Percentiles rank a stretch among this genome's conserved stretches.
These are phyloP conservation scores for Meloidogyne hapla DNA, from an alignment of 1,140 invertebrate species.

Conservation along the genomic window DNA sequence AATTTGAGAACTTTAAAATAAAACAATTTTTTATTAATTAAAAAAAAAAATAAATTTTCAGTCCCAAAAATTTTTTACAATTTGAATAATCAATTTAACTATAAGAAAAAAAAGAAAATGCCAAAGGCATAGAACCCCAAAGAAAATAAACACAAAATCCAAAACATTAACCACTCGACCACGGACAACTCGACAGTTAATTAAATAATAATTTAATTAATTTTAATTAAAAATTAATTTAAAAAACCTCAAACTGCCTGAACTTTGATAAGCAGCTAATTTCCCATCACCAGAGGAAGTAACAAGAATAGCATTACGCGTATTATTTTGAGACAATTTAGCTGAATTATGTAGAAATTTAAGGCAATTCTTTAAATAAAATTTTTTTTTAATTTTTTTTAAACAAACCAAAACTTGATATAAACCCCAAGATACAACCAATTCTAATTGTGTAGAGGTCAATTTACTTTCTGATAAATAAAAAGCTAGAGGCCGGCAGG, in stretches of 20 bases:
- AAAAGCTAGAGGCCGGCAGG: slow-evolving; percentile 74
- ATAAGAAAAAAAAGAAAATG: slow-evolving; percentile 64
- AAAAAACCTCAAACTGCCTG: slow-evolving; percentile 64
- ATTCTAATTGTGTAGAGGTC: slow-evolving; percentile 74
- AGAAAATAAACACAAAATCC: too few relatives aligned
- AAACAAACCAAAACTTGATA: slow-evolving; percentile 87
- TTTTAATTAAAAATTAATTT: too few relatives aligned
- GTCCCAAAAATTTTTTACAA: too few relatives aligned
- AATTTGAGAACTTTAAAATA: slow-evolving; percentile 75
- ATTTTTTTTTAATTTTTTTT: too few relatives aligned
- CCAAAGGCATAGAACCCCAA: too few relatives aligned
- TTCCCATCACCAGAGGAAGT: slow-evolving; percentile 95
- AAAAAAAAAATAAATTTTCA: neutral
- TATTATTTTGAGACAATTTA: slow-evolving; percentile 89
- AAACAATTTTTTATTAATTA: slow-evolving; percentile 58
- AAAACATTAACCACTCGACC: too few relatives aligned
- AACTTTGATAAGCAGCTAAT: slow-evolving; percentile 74
- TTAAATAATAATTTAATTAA: too few relatives aligned
- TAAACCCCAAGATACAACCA: slow-evolving; percentile 91
- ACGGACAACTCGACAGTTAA: too few relatives aligned
- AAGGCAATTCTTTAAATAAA: slow-evolving; percentile 84
- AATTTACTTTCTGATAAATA: slow-evolving; percentile 73
- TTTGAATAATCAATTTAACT: too few relatives aligned
- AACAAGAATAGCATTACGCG: slow-evolving; percentile 91
- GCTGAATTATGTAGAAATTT: slow-evolving; percentile 96